Base-by-base conservation (phyloP, 2,888 invertebrate species). In the Carterocephalus palaemon region DNA sequence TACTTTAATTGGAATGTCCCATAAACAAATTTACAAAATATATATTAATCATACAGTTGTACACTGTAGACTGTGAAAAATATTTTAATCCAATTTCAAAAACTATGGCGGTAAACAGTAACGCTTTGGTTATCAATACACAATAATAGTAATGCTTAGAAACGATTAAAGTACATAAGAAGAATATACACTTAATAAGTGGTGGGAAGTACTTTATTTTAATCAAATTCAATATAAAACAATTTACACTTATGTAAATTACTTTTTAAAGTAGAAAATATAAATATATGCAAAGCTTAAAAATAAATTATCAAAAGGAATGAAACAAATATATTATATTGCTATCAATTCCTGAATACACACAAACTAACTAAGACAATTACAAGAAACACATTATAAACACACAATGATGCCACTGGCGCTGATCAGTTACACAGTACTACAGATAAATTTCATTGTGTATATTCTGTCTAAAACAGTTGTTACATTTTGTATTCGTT, bases 1-100 rank as follows among this genome's bases (percentile, higher is more conserved):
- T 71, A 75, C 66, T 76, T 75, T 79, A 70, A 76, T 79, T 83
- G 82, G 82, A 83, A 83, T 83, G 82, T 83, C 72, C 51, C 74
- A 37, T 75, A 64, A 74, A 65, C 70, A 73, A 64, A 63, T 65
- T 64, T 63, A 67, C 62, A 76, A 62, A 69, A 72, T 60, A 67
- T 57, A 65, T 65, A 69, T 52, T 67, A 71, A 64, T 61, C 47
- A 52, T 62, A 60, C 57, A 63, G 60, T 19, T 4, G 19, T 63
- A 66, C 64, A 57, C 65, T 57, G 62, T 53, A 54, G 53, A 56
- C 51, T 54, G 52, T 46, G 38, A 49, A 50, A 49, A 55, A 50
- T 50, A 31, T n/a, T n/a, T 9, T 43, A 40, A 24, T 41, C 43
- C 31, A 51, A 51, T 36, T 48, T 38, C 32, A 51, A 48, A 55